Evolutionary conservation across 2,797 vertebrate genomes (phyloP).

Genomic region (Syndactyla subalaris): DNA sequence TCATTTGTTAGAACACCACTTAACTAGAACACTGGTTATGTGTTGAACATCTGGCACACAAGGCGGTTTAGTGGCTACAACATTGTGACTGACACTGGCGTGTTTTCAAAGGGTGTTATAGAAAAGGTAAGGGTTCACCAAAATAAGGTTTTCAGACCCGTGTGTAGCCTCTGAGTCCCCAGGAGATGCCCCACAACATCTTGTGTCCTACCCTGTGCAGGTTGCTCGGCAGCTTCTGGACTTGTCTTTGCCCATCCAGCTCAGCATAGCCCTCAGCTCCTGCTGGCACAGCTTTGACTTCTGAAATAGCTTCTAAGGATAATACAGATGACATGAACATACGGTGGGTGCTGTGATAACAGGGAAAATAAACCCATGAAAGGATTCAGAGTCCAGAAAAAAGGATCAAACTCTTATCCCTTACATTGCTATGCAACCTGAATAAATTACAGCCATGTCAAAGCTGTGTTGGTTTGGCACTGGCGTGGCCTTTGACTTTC

Average conservation of each 20-base stretch:
- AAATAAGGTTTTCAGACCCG: not conserved
- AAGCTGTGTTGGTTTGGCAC: not conserved
- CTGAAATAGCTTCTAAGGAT: not conserved
- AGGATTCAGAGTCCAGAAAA: not conserved
- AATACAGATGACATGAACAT: not conserved
- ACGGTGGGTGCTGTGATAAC: not conserved
- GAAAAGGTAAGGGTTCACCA: not conserved
- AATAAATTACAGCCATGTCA: not conserved
- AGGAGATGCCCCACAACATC: not conserved
- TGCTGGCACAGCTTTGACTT: not conserved
- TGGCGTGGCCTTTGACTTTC: not conserved
- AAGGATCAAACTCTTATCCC: not conserved
- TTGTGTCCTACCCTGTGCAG: rapidly evolving
- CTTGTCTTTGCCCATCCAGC: not conserved
- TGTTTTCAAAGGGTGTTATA: not conserved
- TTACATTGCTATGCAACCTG: not conserved
- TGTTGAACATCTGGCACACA: not conserved
- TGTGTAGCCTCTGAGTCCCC: not conserved
- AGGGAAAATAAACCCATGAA: not conserved
- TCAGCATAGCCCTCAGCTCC: not conserved
- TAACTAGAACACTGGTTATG: not conserved
- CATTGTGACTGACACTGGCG: rapidly evolving
- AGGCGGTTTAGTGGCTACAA: not conserved
- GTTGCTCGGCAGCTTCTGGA: not conserved
- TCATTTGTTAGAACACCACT: not conserved